Evolutionary conservation across 2,888 invertebrate species (phyloP).

Genomic region (Papilio demoleus): DNA sequence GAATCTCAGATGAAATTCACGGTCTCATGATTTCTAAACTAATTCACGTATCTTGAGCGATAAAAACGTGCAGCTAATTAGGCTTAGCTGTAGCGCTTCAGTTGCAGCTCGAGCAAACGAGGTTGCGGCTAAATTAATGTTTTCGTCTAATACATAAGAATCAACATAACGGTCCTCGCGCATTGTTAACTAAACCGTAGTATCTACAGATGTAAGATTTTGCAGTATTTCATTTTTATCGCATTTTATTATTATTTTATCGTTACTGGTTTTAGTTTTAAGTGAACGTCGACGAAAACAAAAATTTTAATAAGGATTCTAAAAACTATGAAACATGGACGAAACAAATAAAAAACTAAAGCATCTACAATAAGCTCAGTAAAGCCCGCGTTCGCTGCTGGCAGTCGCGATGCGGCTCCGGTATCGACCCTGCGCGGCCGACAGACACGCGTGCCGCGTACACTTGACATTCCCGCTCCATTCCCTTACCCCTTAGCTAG

Average conservation of each 20-base stretch:
- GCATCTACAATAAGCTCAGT: not conserved
- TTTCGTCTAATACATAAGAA: conserved; percentile 51
- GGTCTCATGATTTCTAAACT: conserved; percentile 63
- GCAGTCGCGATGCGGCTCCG: conserved; percentile 30
- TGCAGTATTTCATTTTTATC: not conserved
- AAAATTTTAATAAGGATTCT: not conserved
- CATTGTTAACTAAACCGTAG: conserved; percentile 20
- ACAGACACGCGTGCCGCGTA: conserved; percentile 53
- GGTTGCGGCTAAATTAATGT: conserved; percentile 48
- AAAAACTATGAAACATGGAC: not conserved
- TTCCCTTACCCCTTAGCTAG: conserved; percentile 48
- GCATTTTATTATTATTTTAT: not conserved
- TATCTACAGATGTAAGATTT: conserved; percentile 4
- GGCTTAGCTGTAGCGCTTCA: conserved; percentile 54
- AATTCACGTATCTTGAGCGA: conserved; percentile 59
- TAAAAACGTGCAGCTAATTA: conserved; percentile 66
- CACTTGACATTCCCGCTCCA: conserved; percentile 70
- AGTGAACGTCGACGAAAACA: too few relatives aligned
- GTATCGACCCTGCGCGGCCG: conserved; percentile 49
- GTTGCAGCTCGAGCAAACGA: conserved; percentile 44
- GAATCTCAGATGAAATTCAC: conserved; percentile 55
- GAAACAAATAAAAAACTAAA: not conserved
- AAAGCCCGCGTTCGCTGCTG: conserved; percentile 22
- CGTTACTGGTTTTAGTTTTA: not conserved
- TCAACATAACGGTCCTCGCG: conserved; percentile 43